These are phyloP conservation scores for Urocitellus parryii DNA, from an alignment of 2,113 vertebrate genomes.

Conservation along the genomic window DNA sequence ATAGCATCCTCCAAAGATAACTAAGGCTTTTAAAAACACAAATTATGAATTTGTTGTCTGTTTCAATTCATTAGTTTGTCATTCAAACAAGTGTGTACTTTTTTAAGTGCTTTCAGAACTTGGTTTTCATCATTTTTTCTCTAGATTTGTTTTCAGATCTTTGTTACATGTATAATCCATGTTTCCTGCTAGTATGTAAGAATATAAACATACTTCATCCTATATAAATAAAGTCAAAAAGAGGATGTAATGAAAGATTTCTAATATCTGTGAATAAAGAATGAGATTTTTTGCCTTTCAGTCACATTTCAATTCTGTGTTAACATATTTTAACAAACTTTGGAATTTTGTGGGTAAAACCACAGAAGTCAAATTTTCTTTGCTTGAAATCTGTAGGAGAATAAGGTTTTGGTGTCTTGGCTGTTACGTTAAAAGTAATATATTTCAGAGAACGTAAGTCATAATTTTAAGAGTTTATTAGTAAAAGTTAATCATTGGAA, in stretches of 20 bases:
- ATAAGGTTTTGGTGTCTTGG: slow-evolving; percentile 39
- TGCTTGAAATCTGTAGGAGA: slow-evolving; percentile 63
- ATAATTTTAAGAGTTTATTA: slow-evolving; percentile 61
- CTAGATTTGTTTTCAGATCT: background rate
- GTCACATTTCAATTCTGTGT: slow-evolving; percentile 44
- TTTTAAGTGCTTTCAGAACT: slow-evolving; percentile 23
- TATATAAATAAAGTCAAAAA: slow-evolving; percentile 18
- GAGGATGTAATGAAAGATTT: slow-evolving; percentile 32
- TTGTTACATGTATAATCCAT: slow-evolving; percentile 8
- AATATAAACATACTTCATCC: background rate
- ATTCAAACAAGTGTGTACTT: background rate
- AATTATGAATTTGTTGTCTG: background rate
- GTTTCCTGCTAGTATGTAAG: slow-evolving; percentile 42
- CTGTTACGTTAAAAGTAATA: slow-evolving; percentile 53
- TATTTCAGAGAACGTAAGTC: slow-evolving; percentile 35
- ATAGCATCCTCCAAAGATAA: slow-evolving; percentile 12
- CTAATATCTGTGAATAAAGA: background rate
- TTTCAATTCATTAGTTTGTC: background rate
- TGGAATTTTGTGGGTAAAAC: slow-evolving; percentile 69
- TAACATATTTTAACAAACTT: slow-evolving; percentile 17
- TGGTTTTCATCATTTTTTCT: slow-evolving; percentile 28
- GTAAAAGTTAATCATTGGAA: slow-evolving; percentile 52
- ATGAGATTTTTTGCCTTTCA: slow-evolving; percentile 44
- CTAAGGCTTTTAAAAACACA: background rate
- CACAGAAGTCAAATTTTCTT: slow-evolving; percentile 58